A percentile compares a stretch with the other conserved stretches of the same genome.
phyloP scores from a whole-genome alignment of 2,113 vertebrate genomes.

The Labeo rohita region DNA sequence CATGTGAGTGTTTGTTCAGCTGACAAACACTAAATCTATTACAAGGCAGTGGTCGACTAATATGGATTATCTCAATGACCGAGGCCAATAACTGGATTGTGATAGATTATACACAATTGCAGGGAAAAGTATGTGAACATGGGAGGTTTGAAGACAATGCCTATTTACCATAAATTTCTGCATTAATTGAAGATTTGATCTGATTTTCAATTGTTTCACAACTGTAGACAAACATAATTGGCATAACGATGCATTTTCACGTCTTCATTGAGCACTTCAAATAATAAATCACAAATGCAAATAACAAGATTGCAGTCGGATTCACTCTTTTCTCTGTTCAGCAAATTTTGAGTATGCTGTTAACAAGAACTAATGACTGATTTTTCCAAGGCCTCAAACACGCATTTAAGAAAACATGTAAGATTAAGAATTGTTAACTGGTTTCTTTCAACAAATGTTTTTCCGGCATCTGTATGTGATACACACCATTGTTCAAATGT shows the following conservation, averaged over 20 bases:
- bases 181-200: not conserved
- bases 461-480: too few species aligned
- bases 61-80: not conserved
- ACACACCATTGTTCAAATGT: too few species aligned
- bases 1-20: not conserved
- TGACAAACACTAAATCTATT: not conserved
- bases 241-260: not conserved
- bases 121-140: not conserved
- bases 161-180: not conserved
- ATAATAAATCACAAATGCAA: too few species aligned
- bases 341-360: too few species aligned
- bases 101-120: not conserved
- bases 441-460: too few species aligned
- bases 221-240: not conserved
- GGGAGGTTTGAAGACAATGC: not conserved
- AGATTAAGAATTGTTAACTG: too few species aligned
- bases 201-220: not conserved
- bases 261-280: too few species aligned
- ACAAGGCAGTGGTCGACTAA: not conserved
- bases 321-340: too few species aligned
- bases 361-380: too few species aligned
- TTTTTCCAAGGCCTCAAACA: too few species aligned
- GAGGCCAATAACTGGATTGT: not conserved
- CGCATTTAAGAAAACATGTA: too few species aligned
- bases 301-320: too few species aligned